Conservation (phyloP, 2,797 vertebrate genomes). For the Buceros bicornis region DNA sequence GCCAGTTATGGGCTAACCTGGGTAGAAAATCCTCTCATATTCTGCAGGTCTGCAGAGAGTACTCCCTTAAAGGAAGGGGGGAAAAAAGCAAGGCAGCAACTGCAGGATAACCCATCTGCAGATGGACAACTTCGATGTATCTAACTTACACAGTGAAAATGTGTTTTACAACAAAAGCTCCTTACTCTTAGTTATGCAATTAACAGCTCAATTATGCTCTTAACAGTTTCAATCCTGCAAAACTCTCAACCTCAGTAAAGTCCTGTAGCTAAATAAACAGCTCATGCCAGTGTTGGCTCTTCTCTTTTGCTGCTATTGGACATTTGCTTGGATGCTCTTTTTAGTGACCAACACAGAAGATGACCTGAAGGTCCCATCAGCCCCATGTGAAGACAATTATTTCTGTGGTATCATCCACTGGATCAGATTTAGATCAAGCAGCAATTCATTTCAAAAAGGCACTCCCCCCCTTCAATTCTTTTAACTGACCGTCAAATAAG, state of each 20-base stretch:
- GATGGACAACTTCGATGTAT: neutral
- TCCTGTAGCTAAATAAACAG: neutral
- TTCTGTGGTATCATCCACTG: neutral
- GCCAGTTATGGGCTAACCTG: neutral
- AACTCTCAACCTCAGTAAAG: neutral
- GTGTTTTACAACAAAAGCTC: neutral
- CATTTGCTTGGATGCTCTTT: neutral
- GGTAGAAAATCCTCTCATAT: neutral
- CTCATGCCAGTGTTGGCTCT: neutral
- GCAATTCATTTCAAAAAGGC: neutral
- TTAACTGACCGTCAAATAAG: neutral
- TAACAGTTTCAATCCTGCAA: neutral
- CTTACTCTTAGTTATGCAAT: neutral
- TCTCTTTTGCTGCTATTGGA: neutral
- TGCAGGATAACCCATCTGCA: neutral
- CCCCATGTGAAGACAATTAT: neutral
- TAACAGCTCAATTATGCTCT: neutral
- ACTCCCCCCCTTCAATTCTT: neutral
- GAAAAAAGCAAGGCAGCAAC: neutral
- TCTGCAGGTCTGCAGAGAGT: neutral
- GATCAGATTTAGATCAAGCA: neutral
- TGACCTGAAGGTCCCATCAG: neutral
- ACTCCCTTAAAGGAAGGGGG: rapidly evolving
- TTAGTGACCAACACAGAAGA: neutral
- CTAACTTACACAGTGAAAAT: neutral